Evolutionary conservation across 2,888 invertebrate genomes (phyloP), one percentile per base, ranked within the genome.

Genomic region (Polyommatus iphigenia): DNA sequence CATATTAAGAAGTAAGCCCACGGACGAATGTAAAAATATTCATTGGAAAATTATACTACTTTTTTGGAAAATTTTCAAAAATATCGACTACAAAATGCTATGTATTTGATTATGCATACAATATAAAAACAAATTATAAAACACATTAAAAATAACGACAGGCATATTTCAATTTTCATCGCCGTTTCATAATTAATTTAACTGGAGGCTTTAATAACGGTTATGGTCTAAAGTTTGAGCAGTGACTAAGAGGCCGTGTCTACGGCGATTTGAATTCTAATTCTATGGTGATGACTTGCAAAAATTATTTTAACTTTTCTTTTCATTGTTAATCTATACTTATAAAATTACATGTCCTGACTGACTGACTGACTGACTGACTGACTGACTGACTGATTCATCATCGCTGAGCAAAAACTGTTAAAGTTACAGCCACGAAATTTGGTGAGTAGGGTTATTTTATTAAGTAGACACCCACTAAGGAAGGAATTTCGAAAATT

Each of bases 241-340:
- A 41, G 24, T 67, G 29, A 5, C 18, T 54, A 6, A 67, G 32
- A 10, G 41, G 73, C 20, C 72, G 41, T 72, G 57, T 77, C 77
- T 59, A 77, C 72, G 24, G 59, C 15, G 73, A 73, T 78, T 78
- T 41, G 54, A 54, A 36, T 71, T 77, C 18, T 78, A 73, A 78
- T 73, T 73, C 72, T 72, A 24, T 50, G 57, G 18, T 77, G 46
- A 75, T 76, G 78, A 76, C 59, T 76, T 75, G 57, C 41, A 41
- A 76, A 79, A 77, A 80, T 80, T 81, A 85, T 86, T 87, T 83
- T 85, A 79, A 85, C 84, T 89, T 86, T 90, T 89, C 88, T 87
- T 82, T 85, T 86, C 85, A 85, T 83, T 83, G n/a, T n/a, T n/a
- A n/a, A n/a, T n/a, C n/a, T n/a, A n/a, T n/a, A n/a, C n/a, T n/a